phyloP scores from a whole-genome alignment of 2,888 invertebrate genomes.

The Horisme vitalbata region DNA sequence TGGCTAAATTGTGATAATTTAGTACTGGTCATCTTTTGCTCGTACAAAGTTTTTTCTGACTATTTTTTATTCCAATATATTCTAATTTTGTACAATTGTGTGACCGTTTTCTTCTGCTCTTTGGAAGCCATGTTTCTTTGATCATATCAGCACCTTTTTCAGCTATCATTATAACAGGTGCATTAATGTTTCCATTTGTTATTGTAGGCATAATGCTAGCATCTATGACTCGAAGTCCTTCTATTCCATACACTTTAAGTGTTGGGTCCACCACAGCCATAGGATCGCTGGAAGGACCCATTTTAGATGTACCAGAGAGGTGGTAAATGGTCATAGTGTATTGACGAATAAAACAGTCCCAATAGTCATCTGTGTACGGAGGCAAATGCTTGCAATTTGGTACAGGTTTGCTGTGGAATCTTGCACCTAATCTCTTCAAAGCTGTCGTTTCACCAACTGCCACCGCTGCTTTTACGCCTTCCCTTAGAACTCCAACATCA shows the following conservation, averaged over 20 bases:
- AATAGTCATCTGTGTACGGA: slow-evolving; percentile 91
- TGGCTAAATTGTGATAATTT: slow-evolving; percentile 8
- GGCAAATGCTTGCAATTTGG: slow-evolving; percentile 93
- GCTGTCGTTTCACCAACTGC: slow-evolving; percentile 91
- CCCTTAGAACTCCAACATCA: slow-evolving; percentile 91
- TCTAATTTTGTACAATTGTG: slow-evolving; percentile 50
- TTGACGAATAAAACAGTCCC: slow-evolving; percentile 92
- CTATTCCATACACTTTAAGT: slow-evolving; percentile 89
- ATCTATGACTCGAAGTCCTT: slow-evolving; percentile 91
- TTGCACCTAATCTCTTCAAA: slow-evolving; percentile 90
- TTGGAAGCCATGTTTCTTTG: slow-evolving; percentile 86
- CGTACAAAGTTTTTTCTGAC: slow-evolving; percentile 43
- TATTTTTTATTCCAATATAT: slow-evolving; percentile 41
- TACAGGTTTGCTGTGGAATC: slow-evolving; percentile 87
- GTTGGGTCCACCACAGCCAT: slow-evolving; percentile 92
- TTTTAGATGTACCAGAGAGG: slow-evolving; percentile 92
- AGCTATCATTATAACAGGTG: slow-evolving; percentile 93
- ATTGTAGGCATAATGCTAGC: slow-evolving; percentile 95
- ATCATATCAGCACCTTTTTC: slow-evolving; percentile 93
- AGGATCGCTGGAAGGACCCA: slow-evolving; percentile 90
- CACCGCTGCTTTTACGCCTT: slow-evolving; percentile 93
- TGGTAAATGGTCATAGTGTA: slow-evolving; percentile 95
- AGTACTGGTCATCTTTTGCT: slow-evolving; percentile 57
- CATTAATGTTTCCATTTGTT: slow-evolving; percentile 94
- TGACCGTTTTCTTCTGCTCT: slow-evolving; percentile 51